Evolutionary conservation across 2,797 vertebrate species (phyloP).

Genomic region (Pseudotriccus pelzelni): DNA sequence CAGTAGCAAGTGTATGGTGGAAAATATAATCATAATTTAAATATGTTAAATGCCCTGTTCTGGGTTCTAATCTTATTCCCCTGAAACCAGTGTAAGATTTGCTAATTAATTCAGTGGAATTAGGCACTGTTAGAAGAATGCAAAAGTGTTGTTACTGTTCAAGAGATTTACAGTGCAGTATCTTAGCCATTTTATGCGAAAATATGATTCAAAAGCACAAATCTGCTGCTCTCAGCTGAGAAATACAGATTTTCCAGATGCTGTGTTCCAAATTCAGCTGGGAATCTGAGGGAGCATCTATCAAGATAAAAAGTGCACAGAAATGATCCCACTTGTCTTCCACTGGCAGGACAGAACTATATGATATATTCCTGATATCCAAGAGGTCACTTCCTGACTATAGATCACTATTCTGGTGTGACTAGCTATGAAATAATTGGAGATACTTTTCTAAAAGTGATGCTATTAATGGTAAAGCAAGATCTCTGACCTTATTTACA

Average conservation of each 20-base stretch:
- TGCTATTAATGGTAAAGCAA: not conserved
- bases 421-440: not conserved
- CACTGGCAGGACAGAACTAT: constrained; percentile 25
- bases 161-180: not conserved
- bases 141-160: not conserved
- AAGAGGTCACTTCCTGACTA: not conserved
- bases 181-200: not conserved
- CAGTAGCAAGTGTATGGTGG: not conserved
- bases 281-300: constrained; percentile 22
- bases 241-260: constrained; percentile 21
- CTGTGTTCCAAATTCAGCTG: constrained; percentile 16
- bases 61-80: not conserved
- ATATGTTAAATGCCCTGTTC: not conserved
- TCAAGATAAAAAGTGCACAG: constrained; percentile 18
- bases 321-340: constrained; percentile 38
- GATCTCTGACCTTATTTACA: not conserved
- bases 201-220: not conserved
- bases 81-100: not conserved
- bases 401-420: constrained; percentile 8
- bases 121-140: not conserved
- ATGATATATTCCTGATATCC: not conserved
- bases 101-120: not conserved
- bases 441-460: not conserved
- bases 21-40: not conserved
- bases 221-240: constrained; percentile 35